phyloP scores from a whole-genome alignment of 2,797 vertebrate species.

The Heteromormyrus szaboi region DNA sequence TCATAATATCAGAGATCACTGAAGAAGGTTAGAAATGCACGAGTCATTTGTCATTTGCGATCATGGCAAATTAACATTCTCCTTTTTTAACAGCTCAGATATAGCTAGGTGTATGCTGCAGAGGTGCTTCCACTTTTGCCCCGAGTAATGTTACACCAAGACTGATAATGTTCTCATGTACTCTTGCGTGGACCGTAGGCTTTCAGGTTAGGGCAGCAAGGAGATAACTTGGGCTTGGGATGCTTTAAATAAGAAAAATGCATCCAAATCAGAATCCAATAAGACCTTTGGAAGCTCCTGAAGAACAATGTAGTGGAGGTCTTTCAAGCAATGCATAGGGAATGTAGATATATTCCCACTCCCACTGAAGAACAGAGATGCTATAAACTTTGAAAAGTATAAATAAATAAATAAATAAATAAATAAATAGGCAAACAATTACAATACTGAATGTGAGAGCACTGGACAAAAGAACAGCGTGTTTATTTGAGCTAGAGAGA shows the following conservation, averaged over 20 bases:
- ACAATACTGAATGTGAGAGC: not conserved
- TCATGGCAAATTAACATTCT: not conserved
- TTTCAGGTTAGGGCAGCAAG: not conserved
- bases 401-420: not conserved
- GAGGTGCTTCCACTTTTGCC: not conserved
- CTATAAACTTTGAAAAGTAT: not conserved
- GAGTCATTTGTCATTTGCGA: not conserved
- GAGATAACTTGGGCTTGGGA: not conserved
- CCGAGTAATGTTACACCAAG: not conserved
- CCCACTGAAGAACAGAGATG: not conserved
- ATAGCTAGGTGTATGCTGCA: not conserved
- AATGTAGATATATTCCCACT: not conserved
- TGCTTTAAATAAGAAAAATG: not conserved
- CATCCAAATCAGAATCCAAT: not conserved
- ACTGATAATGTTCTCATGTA: not conserved
- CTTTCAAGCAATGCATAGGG: not conserved
- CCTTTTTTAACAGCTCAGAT: not conserved
- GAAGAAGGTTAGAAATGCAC: not conserved
- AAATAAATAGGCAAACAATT: not conserved
- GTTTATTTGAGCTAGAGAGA: not conserved
- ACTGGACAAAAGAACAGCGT: not conserved
- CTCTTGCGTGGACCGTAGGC: not conserved
- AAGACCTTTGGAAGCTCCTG: not conserved
- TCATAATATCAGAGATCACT: not conserved
- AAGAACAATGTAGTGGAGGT: not conserved